phyloP scores from a whole-genome alignment of 1,140 invertebrate species.

The Planococcus citri region DNA sequence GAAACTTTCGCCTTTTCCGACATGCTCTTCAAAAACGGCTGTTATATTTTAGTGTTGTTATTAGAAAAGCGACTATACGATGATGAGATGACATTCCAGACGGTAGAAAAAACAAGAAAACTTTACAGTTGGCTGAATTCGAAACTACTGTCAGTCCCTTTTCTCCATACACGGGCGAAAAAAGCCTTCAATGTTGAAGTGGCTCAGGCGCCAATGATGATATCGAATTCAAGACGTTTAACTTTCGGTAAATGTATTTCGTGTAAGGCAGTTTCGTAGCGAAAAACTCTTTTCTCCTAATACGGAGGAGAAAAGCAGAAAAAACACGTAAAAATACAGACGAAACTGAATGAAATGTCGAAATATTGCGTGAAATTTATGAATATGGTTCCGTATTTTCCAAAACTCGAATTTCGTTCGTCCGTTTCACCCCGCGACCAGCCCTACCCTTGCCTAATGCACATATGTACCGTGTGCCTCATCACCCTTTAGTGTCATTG shows the following conservation, averaged over 20 bases:
- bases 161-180: background rate
- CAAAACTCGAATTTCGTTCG: background rate
- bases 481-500: too few relatives aligned
- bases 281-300: too few relatives aligned
- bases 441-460: too few relatives aligned
- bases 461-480: too few relatives aligned
- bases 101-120: conserved; percentile 18
- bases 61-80: background rate
- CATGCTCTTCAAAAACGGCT: background rate
- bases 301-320: too few relatives aligned
- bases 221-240: conserved; percentile 18
- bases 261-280: background rate
- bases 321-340: background rate
- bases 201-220: conserved; percentile 14
- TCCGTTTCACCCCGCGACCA: too few relatives aligned
- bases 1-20: background rate
- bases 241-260: background rate
- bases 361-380: conserved; percentile 14
- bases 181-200: conserved; percentile 1
- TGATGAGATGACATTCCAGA: conserved; percentile 20
- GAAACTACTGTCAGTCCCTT: background rate
- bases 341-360: conserved; percentile 10
- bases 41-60: conserved; percentile 14
- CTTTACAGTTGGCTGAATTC: conserved; percentile 12
- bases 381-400: background rate